Percentiles rank a stretch among this genome's conserved stretches.
Conservation (phyloP, 2,888 invertebrate species). For the Cantharis lateralis region DNA sequence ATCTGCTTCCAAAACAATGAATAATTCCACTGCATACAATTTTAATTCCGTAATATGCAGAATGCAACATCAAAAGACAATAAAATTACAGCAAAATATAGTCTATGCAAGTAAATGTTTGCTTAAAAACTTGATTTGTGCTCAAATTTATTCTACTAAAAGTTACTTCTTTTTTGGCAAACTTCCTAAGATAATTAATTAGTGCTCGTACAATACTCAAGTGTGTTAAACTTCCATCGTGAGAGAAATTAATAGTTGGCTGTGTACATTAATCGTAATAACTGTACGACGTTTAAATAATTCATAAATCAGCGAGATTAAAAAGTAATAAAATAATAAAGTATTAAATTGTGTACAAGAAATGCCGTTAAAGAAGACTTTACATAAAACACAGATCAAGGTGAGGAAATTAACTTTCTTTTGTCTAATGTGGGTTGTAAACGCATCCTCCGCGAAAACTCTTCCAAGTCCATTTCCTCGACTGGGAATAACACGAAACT, state of each 20-base stretch:
- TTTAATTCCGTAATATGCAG: neutral
- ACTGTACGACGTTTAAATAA: neutral
- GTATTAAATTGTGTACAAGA: neutral
- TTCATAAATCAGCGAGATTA: neutral
- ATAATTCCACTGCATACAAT: neutral
- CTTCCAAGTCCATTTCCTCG: neutral
- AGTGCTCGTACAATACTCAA: neutral
- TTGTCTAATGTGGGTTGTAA: neutral
- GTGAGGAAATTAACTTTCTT: neutral
- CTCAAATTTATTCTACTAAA: neutral
- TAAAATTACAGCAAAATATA: neutral
- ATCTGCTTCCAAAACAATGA: constrained; percentile 9
- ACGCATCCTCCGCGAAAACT: neutral
- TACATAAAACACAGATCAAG: neutral
- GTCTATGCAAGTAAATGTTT: neutral
- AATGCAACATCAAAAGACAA: neutral
- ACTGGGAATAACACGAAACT: neutral
- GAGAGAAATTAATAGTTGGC: neutral
- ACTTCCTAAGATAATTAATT: constrained; percentile 2
- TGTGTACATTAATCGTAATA: neutral
- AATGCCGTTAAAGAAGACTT: neutral
- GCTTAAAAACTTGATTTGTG: neutral
- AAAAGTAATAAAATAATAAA: neutral
- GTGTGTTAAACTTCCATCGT: constrained; percentile 1
- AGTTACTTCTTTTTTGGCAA: neutral